phyloP scores from a whole-genome alignment of 2,888 invertebrate species.

The Theretra japonica region DNA sequence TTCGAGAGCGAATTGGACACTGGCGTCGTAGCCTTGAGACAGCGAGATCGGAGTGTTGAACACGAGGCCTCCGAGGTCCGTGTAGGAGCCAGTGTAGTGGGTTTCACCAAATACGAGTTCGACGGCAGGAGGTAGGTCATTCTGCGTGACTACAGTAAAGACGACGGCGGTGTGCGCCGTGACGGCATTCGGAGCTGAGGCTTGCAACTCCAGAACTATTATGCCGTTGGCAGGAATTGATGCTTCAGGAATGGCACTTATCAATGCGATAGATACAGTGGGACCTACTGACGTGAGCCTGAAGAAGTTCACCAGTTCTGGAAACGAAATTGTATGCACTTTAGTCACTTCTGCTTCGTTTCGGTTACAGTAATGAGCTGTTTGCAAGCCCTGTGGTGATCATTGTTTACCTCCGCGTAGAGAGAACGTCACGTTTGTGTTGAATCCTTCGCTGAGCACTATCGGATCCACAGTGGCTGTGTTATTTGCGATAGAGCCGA shows the following conservation, averaged over 20 bases:
- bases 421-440: constrained; percentile 8
- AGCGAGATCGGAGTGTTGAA: constrained; percentile 37
- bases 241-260: constrained; percentile 45
- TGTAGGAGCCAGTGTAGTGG: constrained; percentile 40
- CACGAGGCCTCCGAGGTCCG: constrained; percentile 32
- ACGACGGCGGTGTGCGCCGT: constrained; percentile 51
- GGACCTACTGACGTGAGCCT: constrained; percentile 29
- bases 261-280: constrained; percentile 36
- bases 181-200: constrained; percentile 42
- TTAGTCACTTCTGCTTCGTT: not conserved
- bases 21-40: constrained; percentile 33
- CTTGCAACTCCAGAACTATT: constrained; percentile 49
- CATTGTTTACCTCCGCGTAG: not conserved
- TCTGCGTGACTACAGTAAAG: constrained; percentile 17
- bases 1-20: constrained; percentile 35
- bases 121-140: not conserved
- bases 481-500: constrained; percentile 37
- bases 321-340: constrained; percentile 3
- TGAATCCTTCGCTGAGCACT: constrained; percentile 34
- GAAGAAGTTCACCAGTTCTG: constrained; percentile 43
- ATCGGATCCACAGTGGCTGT: constrained; percentile 35
- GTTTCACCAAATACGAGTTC: constrained; percentile 36
- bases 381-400: not conserved
- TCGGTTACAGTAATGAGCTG: too few relatives aligned
- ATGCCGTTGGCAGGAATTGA: constrained; percentile 45